phyloP scores from a whole-genome alignment of 2,888 invertebrate species.

The Chouioia cunea region DNA sequence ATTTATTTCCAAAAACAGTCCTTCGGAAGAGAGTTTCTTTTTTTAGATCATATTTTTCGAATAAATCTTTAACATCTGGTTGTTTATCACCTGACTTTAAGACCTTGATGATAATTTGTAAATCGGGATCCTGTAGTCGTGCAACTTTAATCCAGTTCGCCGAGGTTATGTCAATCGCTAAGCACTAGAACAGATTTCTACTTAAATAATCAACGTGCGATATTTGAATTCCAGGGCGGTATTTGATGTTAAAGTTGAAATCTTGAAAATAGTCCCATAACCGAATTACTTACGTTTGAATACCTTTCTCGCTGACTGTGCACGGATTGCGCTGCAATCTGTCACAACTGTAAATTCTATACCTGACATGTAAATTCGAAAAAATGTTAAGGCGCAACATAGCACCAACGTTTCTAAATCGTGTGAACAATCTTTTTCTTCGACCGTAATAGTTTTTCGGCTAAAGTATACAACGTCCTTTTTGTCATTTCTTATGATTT shows the following conservation, averaged over 20 bases:
- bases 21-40: conserved; percentile 45
- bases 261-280: conserved; percentile 53
- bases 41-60: conserved; percentile 41
- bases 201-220: conserved; percentile 49
- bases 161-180: conserved; percentile 44
- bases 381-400: no score
- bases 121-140: conserved; percentile 46
- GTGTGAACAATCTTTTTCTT: conserved; percentile 26
- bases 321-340: conserved; percentile 9
- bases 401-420: no score
- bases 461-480: conserved; percentile 5
- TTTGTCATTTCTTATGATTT: no score
- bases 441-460: conserved; percentile 6
- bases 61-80: neutral
- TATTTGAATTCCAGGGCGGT: conserved; percentile 42
- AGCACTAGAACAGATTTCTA: conserved; percentile 39
- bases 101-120: conserved; percentile 45
- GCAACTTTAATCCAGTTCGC: conserved; percentile 50
- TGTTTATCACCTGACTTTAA: conserved; percentile 34
- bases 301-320: conserved; percentile 3
- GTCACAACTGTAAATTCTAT: conserved; percentile 24
- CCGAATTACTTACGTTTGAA: conserved; percentile 52
- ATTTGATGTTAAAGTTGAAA: conserved; percentile 46
- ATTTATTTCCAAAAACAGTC: conserved; percentile 48
- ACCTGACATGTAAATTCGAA: conserved; percentile 16